These are phyloP conservation scores for Pararge aegeria DNA, from an alignment of 1,140 invertebrate species.

Conservation along the genomic window DNA sequence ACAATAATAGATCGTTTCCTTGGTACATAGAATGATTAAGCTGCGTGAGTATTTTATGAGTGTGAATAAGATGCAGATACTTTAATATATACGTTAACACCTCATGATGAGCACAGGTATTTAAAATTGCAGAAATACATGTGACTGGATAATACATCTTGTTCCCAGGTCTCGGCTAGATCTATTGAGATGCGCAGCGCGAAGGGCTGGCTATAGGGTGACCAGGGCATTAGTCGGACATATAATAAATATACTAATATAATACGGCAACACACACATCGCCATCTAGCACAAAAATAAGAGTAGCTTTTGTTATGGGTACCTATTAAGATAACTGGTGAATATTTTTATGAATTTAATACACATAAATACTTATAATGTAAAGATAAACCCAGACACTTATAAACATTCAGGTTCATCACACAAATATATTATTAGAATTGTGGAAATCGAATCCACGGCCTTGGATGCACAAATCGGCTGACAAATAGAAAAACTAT, in stretches of 20 bases:
- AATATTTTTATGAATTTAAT: too few relatives aligned
- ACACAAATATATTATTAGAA: too few relatives aligned
- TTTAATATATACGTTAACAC: conserved; percentile 2
- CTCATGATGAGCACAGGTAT: conserved; percentile 1
- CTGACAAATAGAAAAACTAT: too few relatives aligned
- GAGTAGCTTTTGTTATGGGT: too few relatives aligned
- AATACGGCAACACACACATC: too few relatives aligned
- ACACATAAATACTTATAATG: too few relatives aligned
- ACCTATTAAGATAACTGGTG: too few relatives aligned
- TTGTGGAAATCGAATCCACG: too few relatives aligned
- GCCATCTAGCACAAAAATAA: too few relatives aligned
- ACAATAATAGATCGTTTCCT: neutral
- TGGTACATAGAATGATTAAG: neutral
- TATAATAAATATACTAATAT: neutral
- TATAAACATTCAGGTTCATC: too few relatives aligned
- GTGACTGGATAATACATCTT: conserved; percentile 27
- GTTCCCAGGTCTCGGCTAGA: conserved; percentile 26
- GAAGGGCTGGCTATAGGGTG: conserved; percentile 18
- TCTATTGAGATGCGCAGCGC: conserved; percentile 40
- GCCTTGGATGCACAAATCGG: too few relatives aligned
- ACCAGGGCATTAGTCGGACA: neutral
- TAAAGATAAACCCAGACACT: too few relatives aligned
- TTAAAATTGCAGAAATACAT: conserved; percentile 17
- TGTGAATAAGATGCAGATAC: conserved; percentile 4
- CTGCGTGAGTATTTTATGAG: neutral